A percentile compares a stretch with the other conserved stretches of the same genome.
These are phyloP conservation scores for Upupa epops DNA, from an alignment of 2,113 vertebrate genomes.

Conservation along the genomic window DNA sequence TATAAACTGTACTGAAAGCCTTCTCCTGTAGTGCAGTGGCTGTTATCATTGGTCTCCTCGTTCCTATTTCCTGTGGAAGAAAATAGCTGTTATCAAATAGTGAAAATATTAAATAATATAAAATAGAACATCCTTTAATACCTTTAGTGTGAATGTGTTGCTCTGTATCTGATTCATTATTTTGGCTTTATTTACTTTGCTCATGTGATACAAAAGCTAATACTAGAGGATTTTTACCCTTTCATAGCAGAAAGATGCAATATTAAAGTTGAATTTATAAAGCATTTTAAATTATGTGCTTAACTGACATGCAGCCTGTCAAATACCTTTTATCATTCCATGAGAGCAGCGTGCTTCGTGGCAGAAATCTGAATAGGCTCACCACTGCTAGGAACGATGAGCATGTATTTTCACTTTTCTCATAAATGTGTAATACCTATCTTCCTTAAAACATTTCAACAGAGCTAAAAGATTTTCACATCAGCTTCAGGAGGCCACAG, in stretches of 20 bases:
- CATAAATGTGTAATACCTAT: neutral
- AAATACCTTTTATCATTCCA: slow-evolving; percentile 2
- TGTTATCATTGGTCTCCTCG: slow-evolving; percentile 35
- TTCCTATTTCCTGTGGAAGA: slow-evolving; percentile 45
- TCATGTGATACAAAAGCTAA: neutral
- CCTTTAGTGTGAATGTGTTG: neutral
- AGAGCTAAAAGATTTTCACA: neutral
- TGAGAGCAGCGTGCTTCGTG: neutral
- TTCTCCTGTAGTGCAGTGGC: neutral
- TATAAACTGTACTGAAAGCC: slow-evolving; percentile 46
- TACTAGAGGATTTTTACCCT: neutral
- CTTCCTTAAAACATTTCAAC: neutral
- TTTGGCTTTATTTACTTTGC: slow-evolving; percentile 17
- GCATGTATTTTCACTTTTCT: neutral
- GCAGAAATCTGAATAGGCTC: neutral
- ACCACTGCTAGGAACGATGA: neutral
- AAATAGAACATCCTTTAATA: neutral
- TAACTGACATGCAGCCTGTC: neutral
- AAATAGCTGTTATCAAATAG: slow-evolving; percentile 37
- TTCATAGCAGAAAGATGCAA: neutral
- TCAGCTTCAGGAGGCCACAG: neutral
- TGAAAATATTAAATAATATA: slow-evolving; percentile 50
- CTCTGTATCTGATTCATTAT: neutral
- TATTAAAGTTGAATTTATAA: neutral
- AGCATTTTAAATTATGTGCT: neutral